phyloP scores from a whole-genome alignment of 35 echinoderm and acorn worm genomes.

The Apostichopus parvimensis region DNA sequence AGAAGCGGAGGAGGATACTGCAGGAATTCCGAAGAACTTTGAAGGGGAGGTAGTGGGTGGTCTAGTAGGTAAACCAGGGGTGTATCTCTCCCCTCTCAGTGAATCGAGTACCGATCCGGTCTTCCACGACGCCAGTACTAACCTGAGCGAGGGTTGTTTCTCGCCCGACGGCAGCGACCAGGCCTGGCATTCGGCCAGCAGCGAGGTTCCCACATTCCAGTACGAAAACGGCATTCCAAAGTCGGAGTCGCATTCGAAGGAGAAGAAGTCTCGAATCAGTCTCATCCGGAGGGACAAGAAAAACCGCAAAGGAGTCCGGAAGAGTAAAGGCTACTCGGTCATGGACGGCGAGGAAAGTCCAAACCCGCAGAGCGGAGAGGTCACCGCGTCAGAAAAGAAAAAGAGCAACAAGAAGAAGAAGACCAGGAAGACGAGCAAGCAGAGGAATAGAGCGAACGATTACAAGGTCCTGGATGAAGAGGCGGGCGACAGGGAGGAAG shows the following conservation, averaged over 20 bases:
- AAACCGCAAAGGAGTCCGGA: conserved; percentile 12
- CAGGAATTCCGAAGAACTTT: neutral
- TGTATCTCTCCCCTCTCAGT: conserved; percentile 2
- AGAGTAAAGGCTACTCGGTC: neutral
- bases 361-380: neutral
- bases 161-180: conserved; percentile 29
- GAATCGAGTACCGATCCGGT: conserved; percentile 28
- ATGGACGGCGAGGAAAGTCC: neutral
- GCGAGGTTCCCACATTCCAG: conserved; percentile 45
- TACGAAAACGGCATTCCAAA: conserved; percentile 79
- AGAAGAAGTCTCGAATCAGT: conserved; percentile 83
- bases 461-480: conserved; percentile 19
- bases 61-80: neutral
- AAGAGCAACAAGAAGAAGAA: conserved; percentile 52
- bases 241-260: conserved; percentile 90
- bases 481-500: neutral
- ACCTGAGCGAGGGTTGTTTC: conserved; percentile 8
- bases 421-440: conserved; percentile 50
- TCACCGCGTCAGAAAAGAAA: conserved; percentile 2
- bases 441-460: neutral
- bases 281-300: conserved; percentile 67
- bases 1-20: neutral
- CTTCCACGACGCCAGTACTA: conserved; percentile 44
- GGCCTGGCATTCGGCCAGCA: conserved; percentile 17
- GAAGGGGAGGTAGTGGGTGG: conserved; percentile 2